Base-by-base conservation (phyloP, 1,140 invertebrate species). In the Oppia nitens region DNA sequence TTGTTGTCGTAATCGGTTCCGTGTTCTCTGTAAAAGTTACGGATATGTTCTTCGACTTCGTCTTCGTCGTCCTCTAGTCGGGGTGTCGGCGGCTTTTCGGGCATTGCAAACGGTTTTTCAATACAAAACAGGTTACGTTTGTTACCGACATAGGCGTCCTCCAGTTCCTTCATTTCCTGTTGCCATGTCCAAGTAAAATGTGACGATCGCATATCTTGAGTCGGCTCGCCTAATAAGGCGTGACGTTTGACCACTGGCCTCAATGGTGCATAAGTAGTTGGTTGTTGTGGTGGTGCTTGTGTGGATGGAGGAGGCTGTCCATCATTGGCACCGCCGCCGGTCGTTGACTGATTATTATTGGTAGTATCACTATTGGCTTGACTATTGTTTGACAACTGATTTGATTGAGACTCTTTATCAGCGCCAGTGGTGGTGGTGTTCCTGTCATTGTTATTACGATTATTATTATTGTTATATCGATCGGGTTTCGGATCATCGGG, bases 161-260 rank as follows among this genome's bases (percentile, higher is more conserved):
- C 61, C n/a, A 60, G 51, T 32, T 62, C 57, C 52, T 62, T 62
- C 53, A 62, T 61, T 24, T 62, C 61, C 50, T 60, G 57, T 40
- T 62, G 61, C 61, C 61, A 62, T n/a, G 45, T 21, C 61, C 61
- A 62, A 21, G 57, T 59, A 12, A 29, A 48, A 21, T 55, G 50
- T 11, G 61, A 62, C 12, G 14, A 50, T 27, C 40, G 54, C 61
- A 62, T 59, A n/a, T 60, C 58, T 52, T 49, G n/a, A 1, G 47
- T 55, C 1, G 53, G 52, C 21, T 60, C 57, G 26, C 61, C 61
- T 21, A 62, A 47, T 20, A 62, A 21, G 25, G 58, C 52, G 17
- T 25, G 45, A 3, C 49, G 21, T 14, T 62, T 55, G n/a, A 17
- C 11, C 17, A 40, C 32, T 9, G 57, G 57, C 24, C 21, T 51